These are phyloP conservation scores for Volucella inanis DNA, from an alignment of 2,888 invertebrate genomes.

Conservation along the genomic window DNA sequence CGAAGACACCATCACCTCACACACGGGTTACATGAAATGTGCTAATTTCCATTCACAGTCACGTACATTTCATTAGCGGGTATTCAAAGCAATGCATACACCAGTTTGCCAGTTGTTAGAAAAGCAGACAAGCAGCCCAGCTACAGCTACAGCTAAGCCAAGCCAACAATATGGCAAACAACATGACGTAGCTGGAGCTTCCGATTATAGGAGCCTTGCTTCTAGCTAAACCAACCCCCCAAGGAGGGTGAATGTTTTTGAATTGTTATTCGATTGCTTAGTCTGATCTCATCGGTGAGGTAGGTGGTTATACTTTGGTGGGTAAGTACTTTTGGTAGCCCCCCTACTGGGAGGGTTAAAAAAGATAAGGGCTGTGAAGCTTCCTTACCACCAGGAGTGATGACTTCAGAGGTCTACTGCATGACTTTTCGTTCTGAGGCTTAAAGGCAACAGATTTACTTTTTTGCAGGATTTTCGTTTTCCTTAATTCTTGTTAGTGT, in stretches of 20 bases:
- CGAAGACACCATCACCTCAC: background rate
- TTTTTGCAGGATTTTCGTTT: constrained; percentile 46
- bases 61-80: constrained; percentile 71
- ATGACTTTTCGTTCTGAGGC: constrained; percentile 31
- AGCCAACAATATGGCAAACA: constrained; percentile 47
- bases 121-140: no score
- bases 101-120: no score
- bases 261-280: constrained; percentile 40
- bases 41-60: constrained; percentile 70
- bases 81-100: constrained; percentile 63
- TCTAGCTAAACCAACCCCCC: constrained; percentile 42
- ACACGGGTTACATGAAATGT: constrained; percentile 34
- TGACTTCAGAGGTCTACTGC: constrained; percentile 50
- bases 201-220: constrained; percentile 24
- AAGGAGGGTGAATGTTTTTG: background rate
- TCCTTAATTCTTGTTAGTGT: constrained; percentile 26
- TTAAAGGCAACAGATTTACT: constrained; percentile 60
- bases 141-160: no score
- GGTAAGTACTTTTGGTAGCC: constrained; percentile 29
- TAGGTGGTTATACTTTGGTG: constrained; percentile 4
- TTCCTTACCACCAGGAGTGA: constrained; percentile 16
- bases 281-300: constrained; percentile 27
- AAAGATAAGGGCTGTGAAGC: constrained; percentile 9
- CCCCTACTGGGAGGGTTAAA: constrained; percentile 17
- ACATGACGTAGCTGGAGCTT: constrained; percentile 47